A percentile compares a stretch with the other conserved stretches of the same genome.
These are phyloP conservation scores for Uromys caudimaculatus DNA, from an alignment of 2,797 vertebrate species.

Conservation along the genomic window DNA sequence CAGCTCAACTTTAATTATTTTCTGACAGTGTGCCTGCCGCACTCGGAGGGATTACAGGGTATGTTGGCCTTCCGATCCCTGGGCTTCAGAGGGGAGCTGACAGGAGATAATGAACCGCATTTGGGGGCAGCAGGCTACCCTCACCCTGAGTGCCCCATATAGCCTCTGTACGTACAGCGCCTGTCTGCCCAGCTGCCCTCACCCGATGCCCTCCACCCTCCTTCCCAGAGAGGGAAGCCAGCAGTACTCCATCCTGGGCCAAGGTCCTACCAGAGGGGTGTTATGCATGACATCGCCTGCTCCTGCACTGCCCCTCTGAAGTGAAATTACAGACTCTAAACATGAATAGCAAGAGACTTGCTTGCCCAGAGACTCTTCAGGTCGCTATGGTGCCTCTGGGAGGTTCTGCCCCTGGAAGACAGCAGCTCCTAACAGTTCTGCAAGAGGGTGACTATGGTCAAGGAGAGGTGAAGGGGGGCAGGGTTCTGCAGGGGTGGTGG, in stretches of 20 bases:
- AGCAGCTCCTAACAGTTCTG: constrained; percentile 61
- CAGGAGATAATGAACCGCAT: not conserved
- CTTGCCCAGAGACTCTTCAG: constrained; percentile 46
- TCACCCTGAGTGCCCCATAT: not conserved
- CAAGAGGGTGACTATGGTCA: not conserved
- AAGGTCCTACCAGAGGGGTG: not conserved
- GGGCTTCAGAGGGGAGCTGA: not conserved
- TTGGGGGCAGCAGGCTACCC: not conserved
- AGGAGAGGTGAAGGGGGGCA: not conserved
- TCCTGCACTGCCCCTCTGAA: constrained; percentile 74
- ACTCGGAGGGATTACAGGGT: rapidly evolving
- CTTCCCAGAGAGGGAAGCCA: not conserved
- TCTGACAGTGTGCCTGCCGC: not conserved
- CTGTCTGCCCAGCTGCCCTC: not conserved
- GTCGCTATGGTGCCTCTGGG: constrained; percentile 52
- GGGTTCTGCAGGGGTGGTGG: not conserved
- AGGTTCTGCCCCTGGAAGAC: constrained; percentile 58
- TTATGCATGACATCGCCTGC: not conserved
- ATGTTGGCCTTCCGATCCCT: not conserved
- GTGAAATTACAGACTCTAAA: constrained; percentile 69
- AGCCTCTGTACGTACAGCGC: not conserved
- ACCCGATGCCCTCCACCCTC: rapidly evolving
- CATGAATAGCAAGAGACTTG: constrained; percentile 8
- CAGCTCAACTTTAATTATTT: not conserved
- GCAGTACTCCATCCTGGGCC: not conserved